Percentiles rank a stretch among this genome's conserved stretches.
Evolutionary conservation across 1,140 invertebrate species (phyloP).

Genomic region (Arion vulgaris): DNA sequence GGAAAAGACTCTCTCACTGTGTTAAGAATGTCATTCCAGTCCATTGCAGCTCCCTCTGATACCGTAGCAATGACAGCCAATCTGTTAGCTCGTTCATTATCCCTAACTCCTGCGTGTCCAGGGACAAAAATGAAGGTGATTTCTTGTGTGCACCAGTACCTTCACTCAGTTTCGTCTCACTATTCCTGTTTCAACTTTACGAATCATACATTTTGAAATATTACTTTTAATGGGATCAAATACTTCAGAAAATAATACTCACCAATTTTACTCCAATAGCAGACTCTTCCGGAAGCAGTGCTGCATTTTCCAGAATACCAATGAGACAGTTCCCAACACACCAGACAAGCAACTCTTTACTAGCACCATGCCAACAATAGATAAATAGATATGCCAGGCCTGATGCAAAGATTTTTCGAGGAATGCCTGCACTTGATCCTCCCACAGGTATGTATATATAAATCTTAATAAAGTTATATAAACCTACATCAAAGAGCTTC

Average conservation of each 20-base stretch:
- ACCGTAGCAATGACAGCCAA: no score
- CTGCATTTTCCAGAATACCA: background rate
- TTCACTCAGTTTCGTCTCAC: no score
- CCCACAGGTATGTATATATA: constrained; percentile 87
- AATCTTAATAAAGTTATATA: constrained; percentile 47
- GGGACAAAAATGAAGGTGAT: no score
- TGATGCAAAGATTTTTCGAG: constrained; percentile 81
- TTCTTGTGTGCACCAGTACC: no score
- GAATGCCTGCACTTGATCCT: constrained; percentile 72
- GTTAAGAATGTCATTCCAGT: no score
- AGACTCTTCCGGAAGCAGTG: background rate
- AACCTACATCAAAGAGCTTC: constrained; percentile 73
- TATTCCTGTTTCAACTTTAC: no score
- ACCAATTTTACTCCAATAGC: background rate
- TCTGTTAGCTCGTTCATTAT: no score
- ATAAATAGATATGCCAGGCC: constrained; percentile 88
- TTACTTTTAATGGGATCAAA: no score
- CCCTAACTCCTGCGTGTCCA: no score
- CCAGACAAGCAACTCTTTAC: constrained; percentile 87
- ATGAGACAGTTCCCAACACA: constrained; percentile 80
- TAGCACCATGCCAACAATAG: constrained; percentile 91
- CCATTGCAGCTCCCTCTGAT: no score
- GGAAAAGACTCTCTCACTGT: no score
- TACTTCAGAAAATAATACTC: background rate
- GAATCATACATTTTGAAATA: no score